Percentiles rank a stretch among this genome's conserved stretches.
phyloP scores from a whole-genome alignment of 1,140 invertebrate genomes.

The Drosophila nannoptera region DNA sequence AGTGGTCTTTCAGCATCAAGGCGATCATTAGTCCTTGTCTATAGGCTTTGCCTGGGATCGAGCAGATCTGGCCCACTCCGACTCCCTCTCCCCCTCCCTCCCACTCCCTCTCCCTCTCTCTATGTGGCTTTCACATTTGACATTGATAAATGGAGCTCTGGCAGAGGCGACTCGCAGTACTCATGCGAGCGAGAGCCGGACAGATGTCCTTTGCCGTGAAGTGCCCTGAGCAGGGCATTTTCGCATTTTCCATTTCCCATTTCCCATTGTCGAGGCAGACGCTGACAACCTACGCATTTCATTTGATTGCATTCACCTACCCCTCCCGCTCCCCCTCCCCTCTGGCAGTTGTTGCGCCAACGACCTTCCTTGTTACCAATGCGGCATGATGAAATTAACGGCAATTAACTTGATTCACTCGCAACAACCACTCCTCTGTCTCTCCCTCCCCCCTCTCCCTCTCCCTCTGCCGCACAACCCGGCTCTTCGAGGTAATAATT shows the following conservation, averaged over 20 bases:
- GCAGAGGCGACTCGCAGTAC: constrained; percentile 4
- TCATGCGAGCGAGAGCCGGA: background rate
- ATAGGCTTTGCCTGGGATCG: too few species aligned
- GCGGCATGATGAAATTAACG: constrained; percentile 70
- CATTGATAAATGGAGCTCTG: constrained; percentile 34
- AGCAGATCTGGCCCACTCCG: too few species aligned
- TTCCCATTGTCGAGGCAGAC: constrained; percentile 35
- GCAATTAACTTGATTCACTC: constrained; percentile 74
- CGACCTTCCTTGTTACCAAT: constrained; percentile 72
- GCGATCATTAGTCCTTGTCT: too few species aligned
- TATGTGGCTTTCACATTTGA: constrained; percentile 9
- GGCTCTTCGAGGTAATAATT: constrained; percentile 62
- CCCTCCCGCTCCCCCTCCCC: constrained; percentile 2
- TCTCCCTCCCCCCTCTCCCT: background rate
- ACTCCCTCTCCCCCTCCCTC: too few species aligned
- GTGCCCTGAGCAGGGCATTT: constrained; percentile 37
- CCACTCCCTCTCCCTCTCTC: too few species aligned
- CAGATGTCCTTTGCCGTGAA: background rate
- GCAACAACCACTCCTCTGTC: background rate
- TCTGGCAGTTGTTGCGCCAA: constrained; percentile 12
- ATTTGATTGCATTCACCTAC: constrained; percentile 54
- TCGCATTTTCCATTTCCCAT: constrained; percentile 44
- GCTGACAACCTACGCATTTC: constrained; percentile 69
- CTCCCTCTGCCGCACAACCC: background rate
- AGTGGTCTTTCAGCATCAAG: too few species aligned